Conservation (phyloP, 2,888 invertebrate genomes). For the Drosophila subquinaria region DNA sequence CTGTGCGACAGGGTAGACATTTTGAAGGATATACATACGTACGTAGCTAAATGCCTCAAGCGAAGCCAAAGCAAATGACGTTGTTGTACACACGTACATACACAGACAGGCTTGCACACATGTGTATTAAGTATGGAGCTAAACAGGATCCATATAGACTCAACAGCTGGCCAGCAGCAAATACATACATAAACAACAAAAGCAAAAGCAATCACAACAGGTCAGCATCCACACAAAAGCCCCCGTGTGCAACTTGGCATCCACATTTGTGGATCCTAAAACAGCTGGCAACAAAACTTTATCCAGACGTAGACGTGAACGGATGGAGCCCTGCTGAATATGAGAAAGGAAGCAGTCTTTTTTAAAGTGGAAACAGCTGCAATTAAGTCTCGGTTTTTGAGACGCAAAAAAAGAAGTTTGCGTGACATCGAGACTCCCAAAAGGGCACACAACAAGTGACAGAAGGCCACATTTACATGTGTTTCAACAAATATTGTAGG, state of each 20-base stretch:
- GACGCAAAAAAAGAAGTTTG: conserved; percentile 33
- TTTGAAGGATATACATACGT: conserved; percentile 59
- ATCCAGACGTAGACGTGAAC: neutral
- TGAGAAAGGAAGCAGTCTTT: conserved; percentile 30
- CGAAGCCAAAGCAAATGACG: conserved; percentile 71
- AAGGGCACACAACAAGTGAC: conserved; percentile 62
- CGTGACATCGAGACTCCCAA: conserved; percentile 13
- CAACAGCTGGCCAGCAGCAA: conserved; percentile 57
- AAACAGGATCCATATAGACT: conserved; percentile 62
- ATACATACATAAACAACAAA: conserved; percentile 42
- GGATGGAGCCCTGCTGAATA: conserved; percentile 18
- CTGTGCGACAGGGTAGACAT: conserved; percentile 56
- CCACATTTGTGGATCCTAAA: conserved; percentile 67
- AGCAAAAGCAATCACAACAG: conserved; percentile 59
- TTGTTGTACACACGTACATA: conserved; percentile 53
- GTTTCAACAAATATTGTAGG: conserved; percentile 10
- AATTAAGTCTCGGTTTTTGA: conserved; percentile 39
- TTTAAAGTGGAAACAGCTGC: conserved; percentile 56
- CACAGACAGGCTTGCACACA: conserved; percentile 26
- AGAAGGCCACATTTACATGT: conserved; percentile 19
- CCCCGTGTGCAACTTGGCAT: conserved; percentile 38
- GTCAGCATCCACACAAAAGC: conserved; percentile 65
- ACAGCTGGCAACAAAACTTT: conserved; percentile 65
- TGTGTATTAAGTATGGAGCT: conserved; percentile 33
- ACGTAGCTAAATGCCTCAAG: conserved; percentile 24